phyloP scores from a whole-genome alignment of 2,888 invertebrate genomes.

The Melitaea athalia region DNA sequence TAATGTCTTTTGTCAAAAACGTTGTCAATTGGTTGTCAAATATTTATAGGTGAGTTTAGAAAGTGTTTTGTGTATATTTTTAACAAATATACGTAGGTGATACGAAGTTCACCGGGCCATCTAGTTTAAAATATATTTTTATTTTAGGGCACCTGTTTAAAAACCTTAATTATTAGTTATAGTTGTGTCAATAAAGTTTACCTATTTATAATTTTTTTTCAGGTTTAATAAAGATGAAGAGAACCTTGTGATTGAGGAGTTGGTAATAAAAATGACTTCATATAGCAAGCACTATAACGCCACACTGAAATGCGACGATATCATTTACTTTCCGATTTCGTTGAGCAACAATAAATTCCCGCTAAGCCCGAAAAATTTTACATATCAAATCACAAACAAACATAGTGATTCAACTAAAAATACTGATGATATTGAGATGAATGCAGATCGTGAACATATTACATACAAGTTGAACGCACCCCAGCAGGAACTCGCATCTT shows the following conservation, averaged over 20 bases:
- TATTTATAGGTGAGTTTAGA: no score
- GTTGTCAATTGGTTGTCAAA: no score
- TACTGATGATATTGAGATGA: slow-evolving; percentile 25
- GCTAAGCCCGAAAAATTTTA: slow-evolving; percentile 59
- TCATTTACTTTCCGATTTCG: slow-evolving; percentile 77
- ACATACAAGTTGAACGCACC: slow-evolving; percentile 57
- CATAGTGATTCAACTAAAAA: slow-evolving; percentile 7
- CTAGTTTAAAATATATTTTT: no score
- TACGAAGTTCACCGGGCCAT: no score
- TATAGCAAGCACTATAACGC: slow-evolving; percentile 57
- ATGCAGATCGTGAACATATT: slow-evolving; percentile 45
- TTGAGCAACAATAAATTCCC: slow-evolving; percentile 76
- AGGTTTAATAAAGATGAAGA: slow-evolving; percentile 69
- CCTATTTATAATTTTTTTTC: slow-evolving; percentile 27
- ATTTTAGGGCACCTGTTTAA: no score
- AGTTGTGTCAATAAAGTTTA: no score
- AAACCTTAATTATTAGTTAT: no score
- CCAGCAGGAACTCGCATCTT: slow-evolving; percentile 70
- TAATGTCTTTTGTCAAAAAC: no score
- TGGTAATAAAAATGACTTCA: slow-evolving; percentile 74
- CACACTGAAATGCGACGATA: slow-evolving; percentile 61
- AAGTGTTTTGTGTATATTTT: no score
- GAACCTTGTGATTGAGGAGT: slow-evolving; percentile 63
- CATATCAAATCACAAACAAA: slow-evolving; percentile 44
- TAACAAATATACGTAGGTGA: no score